Evolutionary conservation across 2,888 invertebrate species (phyloP), one percentile per base, ranked within the genome.

Genomic region (Conops quadrifasciatus): DNA sequence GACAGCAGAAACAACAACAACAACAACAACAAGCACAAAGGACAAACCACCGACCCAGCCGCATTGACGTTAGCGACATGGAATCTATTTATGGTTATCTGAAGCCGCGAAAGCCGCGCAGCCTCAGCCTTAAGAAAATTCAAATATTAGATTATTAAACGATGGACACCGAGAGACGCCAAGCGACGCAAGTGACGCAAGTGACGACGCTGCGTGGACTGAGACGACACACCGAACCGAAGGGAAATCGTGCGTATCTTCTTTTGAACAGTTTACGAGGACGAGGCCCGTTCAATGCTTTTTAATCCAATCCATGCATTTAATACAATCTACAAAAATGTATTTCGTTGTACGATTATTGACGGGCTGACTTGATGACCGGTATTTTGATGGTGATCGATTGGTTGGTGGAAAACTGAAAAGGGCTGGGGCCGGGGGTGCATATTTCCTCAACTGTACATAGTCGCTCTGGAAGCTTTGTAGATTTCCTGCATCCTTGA

Each of bases 21-120:
- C 76, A 71, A 63, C 73, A 75, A 58, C 66, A 72, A 68, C 53
- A 74, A 66, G 76, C 74, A 69, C 75, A 76, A 75, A 78, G 80
- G 75, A 75, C 76, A 67, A 79, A 78, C 70, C 83, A 78, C 70
- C 83, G 83, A 72, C 77, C 81, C 73, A 83, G 79, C 76, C 82
- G 85, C 75, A 77, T 82, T 77, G 84, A 85, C 77, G 78, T 80
- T 75, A 83, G 82, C 79, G 84, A 86, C 78, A 82, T 86, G 84
- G 85, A 85, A 77, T 85, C 85, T 74, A 85, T 85, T 80, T 85
- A 85, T 78, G 85, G 85, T 71, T 86, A 85, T 78, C 78, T 85
- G 64, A 86, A 86, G 77, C 85, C 85, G 24, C 84, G 85, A 75
- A 85, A 85, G 75, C 81, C 83, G 73, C 83, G 85, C 74, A 84